These are phyloP conservation scores for Malurus elegans DNA, from an alignment of 2,113 vertebrate species.

Conservation along the genomic window DNA sequence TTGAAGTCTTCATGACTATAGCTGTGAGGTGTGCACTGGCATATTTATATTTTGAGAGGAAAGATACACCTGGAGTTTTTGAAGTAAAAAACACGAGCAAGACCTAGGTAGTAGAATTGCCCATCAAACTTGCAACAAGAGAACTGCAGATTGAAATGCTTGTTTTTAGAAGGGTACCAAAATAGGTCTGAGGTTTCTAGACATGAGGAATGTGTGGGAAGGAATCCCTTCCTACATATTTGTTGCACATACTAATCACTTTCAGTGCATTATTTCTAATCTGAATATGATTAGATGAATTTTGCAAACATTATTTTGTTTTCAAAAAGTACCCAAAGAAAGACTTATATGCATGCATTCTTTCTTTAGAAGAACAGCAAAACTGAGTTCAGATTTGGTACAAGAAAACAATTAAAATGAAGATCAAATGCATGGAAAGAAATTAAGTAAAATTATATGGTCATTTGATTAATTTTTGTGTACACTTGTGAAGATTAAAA, in stretches of 20 bases:
- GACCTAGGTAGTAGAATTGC: not conserved
- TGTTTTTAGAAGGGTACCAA: not conserved
- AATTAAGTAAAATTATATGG: not conserved
- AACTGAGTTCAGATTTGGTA: not conserved
- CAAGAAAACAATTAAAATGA: not conserved
- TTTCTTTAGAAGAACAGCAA: not conserved
- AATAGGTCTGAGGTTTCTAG: not conserved
- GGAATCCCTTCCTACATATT: not conserved
- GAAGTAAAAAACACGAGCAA: not conserved
- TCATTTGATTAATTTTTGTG: not conserved
- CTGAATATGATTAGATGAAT: not conserved
- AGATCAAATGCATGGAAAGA: not conserved
- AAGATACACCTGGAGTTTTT: not conserved
- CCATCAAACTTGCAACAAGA: not conserved
- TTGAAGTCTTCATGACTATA: not conserved
- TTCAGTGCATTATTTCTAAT: not conserved
- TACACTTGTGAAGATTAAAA: not conserved
- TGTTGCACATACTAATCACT: not conserved
- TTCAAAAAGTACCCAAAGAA: not conserved
- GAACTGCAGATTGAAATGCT: not conserved
- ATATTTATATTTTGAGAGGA: not conserved
- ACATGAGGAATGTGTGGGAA: not conserved
- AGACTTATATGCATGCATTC: not conserved
- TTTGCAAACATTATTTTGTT: not conserved
- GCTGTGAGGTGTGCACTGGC: not conserved